Base-by-base conservation (phyloP, 1,140 invertebrate genomes). In the Drosophila pseudoananassae region DNA sequence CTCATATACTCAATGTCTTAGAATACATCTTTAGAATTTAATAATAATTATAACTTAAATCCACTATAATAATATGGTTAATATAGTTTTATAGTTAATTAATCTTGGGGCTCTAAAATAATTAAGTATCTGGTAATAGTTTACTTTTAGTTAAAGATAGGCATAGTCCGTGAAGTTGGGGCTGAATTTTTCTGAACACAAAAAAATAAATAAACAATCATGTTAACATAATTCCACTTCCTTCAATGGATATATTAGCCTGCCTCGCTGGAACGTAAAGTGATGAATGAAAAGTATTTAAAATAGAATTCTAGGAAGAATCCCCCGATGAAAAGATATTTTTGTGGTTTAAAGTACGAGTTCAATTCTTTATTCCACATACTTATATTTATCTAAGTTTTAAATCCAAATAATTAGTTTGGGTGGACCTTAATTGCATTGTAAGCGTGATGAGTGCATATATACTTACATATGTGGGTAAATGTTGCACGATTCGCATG, bases 401-500 rank as follows among this genome's bases (percentile, higher is more conserved):
- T 29, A 17, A 17, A 25, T 65, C 40, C 54, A 27, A 60, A 38
- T 29, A 66, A 60, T 77, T 53, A 52, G 46, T 60, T 17, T 58
- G 45, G 27, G 49, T 59, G 65, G 54, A 59, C 57, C 54, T 20
- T 47, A 43, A 38, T 47, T 53, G 50, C 40, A 4, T 15, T 6
- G 40, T 2, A 9, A 61, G 49, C 71, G 55, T 66, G 64, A 76
- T 56, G 20, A 63, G 61, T 83, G 76, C 76, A n/a, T n/a, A n/a
- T n/a, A n/a, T n/a, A n/a, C n/a, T n/a, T 10, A 4, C n/a, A 8
- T 43, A 43, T 43, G 59, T 75, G 72, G 51, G 76, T 33, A 70
- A 38, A 46, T 63, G 38, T 58, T 58, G 59, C 45, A 66, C 54
- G 65, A 74, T 75, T 69, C 76, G 58, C 77, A 79, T 81, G 57